Evolutionary conservation across 2,113 vertebrate species (phyloP).

Genomic region (Nycticorax nycticorax): DNA sequence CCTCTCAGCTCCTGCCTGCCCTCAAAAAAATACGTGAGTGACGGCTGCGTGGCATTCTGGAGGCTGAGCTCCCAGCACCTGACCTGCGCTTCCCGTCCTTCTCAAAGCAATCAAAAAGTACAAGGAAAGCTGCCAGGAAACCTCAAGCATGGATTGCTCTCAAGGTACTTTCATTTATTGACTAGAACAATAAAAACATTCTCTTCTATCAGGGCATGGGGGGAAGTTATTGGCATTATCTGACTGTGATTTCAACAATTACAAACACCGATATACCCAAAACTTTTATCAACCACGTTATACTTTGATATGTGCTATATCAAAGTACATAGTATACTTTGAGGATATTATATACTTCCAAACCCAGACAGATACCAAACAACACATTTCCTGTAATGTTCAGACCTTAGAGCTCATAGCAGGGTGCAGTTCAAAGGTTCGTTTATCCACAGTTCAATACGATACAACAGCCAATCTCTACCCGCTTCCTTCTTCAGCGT

Average conservation of each 20-base stretch:
- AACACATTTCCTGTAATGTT: background rate
- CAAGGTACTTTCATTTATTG: background rate
- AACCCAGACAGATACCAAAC: background rate
- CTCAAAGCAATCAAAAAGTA: background rate
- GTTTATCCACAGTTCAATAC: background rate
- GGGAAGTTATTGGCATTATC: background rate
- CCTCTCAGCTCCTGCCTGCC: background rate
- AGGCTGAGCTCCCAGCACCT: background rate
- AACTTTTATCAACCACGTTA: background rate
- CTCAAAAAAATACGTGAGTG: background rate
- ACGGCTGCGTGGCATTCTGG: too few relatives aligned
- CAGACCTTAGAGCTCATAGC: background rate
- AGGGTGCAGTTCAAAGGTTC: conserved; percentile 1
- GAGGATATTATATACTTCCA: background rate
- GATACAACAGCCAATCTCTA: background rate
- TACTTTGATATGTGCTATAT: background rate
- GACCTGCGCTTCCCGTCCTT: background rate
- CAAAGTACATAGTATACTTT: background rate
- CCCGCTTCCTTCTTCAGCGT: background rate
- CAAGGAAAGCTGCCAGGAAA: background rate
- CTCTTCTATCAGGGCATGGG: background rate
- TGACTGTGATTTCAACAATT: background rate
- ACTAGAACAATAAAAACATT: background rate
- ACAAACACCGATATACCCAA: background rate
- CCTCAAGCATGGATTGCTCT: background rate